These are phyloP conservation scores for Archilochus colubris DNA, from an alignment of 2,113 vertebrate species.

Conservation along the genomic window DNA sequence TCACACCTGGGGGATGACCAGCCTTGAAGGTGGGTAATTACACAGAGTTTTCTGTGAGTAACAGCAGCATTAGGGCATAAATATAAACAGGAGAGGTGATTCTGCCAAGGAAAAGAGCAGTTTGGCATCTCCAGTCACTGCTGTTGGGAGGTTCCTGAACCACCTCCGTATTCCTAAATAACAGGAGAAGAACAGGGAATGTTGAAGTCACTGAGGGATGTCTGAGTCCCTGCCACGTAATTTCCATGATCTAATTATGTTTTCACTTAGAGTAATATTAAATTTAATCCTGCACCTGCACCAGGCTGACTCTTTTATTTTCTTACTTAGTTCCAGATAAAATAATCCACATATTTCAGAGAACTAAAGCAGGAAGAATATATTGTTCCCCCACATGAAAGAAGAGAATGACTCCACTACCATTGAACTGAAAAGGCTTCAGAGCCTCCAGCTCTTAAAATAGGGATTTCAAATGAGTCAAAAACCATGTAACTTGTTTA, in stretches of 20 bases:
- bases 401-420: background rate
- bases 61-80: background rate
- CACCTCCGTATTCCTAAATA: background rate
- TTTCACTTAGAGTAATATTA: background rate
- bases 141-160: background rate
- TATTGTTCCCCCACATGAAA: background rate
- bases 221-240: background rate
- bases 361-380: background rate
- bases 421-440: conserved; percentile 15
- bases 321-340: background rate
- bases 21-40: background rate
- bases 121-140: background rate
- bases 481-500: conserved; percentile 55
- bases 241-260: background rate
- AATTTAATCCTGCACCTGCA: background rate
- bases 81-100: background rate
- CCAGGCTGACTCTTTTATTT: background rate
- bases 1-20: background rate
- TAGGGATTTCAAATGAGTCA: conserved; percentile 26
- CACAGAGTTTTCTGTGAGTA: background rate
- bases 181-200: background rate
- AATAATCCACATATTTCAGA: background rate
- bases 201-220: background rate
- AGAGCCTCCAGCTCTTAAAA: conserved; percentile 29
- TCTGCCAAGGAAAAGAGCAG: background rate